A percentile compares a stretch with the other conserved stretches of the same genome.
These are phyloP conservation scores for Trichechus manatus DNA, from an alignment of 2,113 vertebrate genomes.

Conservation along the genomic window DNA sequence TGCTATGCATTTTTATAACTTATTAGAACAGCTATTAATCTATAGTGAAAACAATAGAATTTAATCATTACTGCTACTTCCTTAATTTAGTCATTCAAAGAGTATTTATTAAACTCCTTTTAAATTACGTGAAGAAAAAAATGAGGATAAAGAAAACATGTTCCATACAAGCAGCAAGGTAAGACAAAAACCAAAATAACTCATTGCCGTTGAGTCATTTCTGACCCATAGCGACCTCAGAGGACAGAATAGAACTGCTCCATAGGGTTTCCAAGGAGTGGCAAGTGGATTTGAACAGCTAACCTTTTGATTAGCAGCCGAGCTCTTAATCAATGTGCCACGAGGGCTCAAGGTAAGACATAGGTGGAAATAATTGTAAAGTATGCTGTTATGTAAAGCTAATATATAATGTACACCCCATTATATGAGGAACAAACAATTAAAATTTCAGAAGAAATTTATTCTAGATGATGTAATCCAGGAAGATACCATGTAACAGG, in stretches of 20 bases:
- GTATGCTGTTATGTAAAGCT: too few species aligned
- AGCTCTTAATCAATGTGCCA: too few species aligned
- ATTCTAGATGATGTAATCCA: not conserved
- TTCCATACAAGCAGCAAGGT: not conserved
- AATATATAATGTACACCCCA: not conserved
- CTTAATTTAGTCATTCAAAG: not conserved
- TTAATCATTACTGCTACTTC: not conserved
- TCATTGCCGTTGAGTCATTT: too few species aligned
- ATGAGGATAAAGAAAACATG: not conserved
- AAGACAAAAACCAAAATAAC: not conserved
- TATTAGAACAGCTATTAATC: not conserved
- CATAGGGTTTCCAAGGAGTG: too few species aligned
- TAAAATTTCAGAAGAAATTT: not conserved
- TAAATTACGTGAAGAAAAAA: not conserved
- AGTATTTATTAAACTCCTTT: not conserved
- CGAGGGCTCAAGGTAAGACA: too few species aligned
- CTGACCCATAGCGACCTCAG: too few species aligned
- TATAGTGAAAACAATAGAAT: not conserved
- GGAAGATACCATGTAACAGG: not conserved
- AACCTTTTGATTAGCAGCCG: too few species aligned
- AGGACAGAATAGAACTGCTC: too few species aligned
- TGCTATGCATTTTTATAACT: not conserved
- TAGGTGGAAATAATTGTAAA: not conserved
- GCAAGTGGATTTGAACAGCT: too few species aligned
- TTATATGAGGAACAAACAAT: not conserved